phyloP scores from a whole-genome alignment of 92 coral and sea anemone genomes.

The Phenganax marumi region DNA sequence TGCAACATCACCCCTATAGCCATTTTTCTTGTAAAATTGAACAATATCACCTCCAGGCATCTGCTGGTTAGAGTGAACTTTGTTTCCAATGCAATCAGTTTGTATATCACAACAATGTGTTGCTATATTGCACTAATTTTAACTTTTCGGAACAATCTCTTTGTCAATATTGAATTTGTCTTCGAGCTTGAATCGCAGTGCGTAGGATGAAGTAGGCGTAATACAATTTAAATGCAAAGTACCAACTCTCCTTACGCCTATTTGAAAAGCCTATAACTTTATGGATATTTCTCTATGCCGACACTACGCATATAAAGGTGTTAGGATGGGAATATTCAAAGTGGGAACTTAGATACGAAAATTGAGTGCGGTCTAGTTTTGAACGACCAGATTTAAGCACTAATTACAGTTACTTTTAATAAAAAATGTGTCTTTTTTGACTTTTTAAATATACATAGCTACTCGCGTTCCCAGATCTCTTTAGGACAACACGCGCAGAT shows the following conservation, averaged over 20 bases:
- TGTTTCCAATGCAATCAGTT: not conserved
- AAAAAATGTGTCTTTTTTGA: not conserved
- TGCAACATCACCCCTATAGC: too few species aligned
- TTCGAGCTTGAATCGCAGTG: not conserved
- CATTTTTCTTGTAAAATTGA: too few species aligned
- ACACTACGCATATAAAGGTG: not conserved
- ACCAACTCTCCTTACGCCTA: not conserved
- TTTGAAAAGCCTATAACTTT: not conserved
- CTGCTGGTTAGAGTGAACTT: slow-evolving; percentile 8
- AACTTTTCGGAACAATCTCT: not conserved
- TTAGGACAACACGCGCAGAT: too few species aligned
- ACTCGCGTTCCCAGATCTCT: too few species aligned
- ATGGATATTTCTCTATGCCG: not conserved
- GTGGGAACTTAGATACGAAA: not conserved
- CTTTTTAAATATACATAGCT: not conserved
- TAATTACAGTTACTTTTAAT: not conserved
- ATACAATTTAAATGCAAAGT: slow-evolving; percentile 4
- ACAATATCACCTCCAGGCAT: not conserved
- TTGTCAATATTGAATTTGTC: not conserved
- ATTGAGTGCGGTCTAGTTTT: too few species aligned
- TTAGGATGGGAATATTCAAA: not conserved
- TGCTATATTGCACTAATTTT: slow-evolving; percentile 15
- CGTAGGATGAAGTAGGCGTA: slow-evolving; percentile 18
- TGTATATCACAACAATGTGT: slow-evolving; percentile 14
- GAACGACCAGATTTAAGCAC: not conserved